A percentile compares a stretch with the other conserved stretches of the same genome.
These are phyloP conservation scores for Austrofundulus limnaeus DNA, from an alignment of 2,113 vertebrate species.

Conservation along the genomic window DNA sequence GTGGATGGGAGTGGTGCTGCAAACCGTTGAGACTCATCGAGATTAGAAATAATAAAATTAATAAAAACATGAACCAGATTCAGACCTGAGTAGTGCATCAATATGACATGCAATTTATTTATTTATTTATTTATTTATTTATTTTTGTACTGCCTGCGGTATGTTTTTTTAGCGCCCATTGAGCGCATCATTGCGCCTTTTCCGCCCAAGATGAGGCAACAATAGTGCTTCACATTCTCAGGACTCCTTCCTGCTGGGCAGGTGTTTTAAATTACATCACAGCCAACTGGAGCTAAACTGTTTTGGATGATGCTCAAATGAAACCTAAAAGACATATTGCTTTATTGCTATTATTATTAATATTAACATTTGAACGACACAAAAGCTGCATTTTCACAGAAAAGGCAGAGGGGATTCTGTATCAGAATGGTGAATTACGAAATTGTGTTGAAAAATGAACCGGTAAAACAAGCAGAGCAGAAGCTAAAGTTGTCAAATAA, in stretches of 20 bases:
- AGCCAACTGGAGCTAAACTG: not conserved
- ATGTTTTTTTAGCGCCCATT: slow-evolving; percentile 68
- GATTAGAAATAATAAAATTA: no score
- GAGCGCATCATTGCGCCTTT: slow-evolving; percentile 39
- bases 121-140: no score
- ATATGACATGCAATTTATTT: slow-evolving; percentile 14
- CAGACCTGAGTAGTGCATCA: slow-evolving; percentile 2
- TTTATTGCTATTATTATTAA: no score
- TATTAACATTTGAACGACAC: no score
- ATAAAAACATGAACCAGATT: slow-evolving; percentile 3
- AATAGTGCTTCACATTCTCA: slow-evolving; percentile 31
- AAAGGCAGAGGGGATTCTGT: no score
- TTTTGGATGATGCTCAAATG: not conserved
- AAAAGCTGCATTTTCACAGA: no score
- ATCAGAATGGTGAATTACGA: no score
- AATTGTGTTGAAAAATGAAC: no score
- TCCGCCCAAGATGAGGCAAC: slow-evolving; percentile 25
- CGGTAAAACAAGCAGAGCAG: no score
- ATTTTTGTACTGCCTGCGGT: slow-evolving; percentile 35
- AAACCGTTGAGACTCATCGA: no score
- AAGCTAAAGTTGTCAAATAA: no score
- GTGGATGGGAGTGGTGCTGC: not conserved
- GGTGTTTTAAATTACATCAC: slow-evolving; percentile 52
- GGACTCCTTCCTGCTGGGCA: slow-evolving; percentile 26
- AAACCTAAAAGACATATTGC: no score